Base-by-base conservation (phyloP, 2,113 vertebrate genomes). In the Vulpes vulpes region DNA sequence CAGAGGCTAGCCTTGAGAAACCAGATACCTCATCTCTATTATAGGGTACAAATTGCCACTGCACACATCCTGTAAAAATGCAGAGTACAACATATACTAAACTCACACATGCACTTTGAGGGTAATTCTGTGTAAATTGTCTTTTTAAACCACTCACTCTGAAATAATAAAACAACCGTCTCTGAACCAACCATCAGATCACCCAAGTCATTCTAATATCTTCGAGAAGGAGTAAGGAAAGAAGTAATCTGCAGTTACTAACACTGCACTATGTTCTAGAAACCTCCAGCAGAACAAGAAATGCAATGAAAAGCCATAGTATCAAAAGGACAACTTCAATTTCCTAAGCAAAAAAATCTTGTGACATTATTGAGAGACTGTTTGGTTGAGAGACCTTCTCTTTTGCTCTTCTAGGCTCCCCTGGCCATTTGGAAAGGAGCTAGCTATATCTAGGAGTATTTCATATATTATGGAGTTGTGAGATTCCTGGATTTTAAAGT, bases 71-170 rank as follows among this genome's bases (percentile, higher is more conserved):
- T 81, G 4, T 92, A 49, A 78, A 92, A 69, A 92, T 57, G 43
- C n/a, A 85, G 15, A 80, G 11, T n/a, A 57, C 30, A 78, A 27
- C 30, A 55, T 51, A 83, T 30, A 49, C 53, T 53, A 49, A 11
- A 91, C 2, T 80, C 43, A 59, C 57, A 55, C 25, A 32, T 32
- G 22, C 1, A 51, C 55, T 93, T 89, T 71, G 9, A 96, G 20
- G 22, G 73, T 73, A 78, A 91, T 85, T 95, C 43, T 60, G 11
- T 57, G 11, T 87, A 79, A 89, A 89, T 0, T 64, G 7, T 53
- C 53, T 65, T 91, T 96, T 96, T 92, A 93, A 95, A 84, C 16
- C 20, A 81, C 22, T 85, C 20, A 60, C 22, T 59, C 32, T 62
- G 30, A 93, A 67, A 53, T 94, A 88, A 79, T 35, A 55, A 87